phyloP scores from a whole-genome alignment of 2,797 vertebrate genomes.

The Pantherophis vulpinus region DNA sequence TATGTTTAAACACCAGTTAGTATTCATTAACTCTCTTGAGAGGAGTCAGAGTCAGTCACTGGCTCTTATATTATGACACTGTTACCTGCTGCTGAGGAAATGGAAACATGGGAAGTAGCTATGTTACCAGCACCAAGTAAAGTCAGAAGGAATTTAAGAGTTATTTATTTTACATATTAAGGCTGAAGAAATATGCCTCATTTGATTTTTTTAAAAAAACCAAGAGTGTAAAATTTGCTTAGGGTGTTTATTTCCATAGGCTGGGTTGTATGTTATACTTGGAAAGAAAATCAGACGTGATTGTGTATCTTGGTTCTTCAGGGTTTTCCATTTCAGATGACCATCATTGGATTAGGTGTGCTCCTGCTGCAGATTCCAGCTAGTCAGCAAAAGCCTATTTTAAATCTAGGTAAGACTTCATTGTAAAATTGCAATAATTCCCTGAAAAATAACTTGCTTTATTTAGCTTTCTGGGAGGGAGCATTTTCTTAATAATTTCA shows the following conservation, averaged over 20 bases:
- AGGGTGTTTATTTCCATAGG: background rate
- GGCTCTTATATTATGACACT: background rate
- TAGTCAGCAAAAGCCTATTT: conserved; percentile 82
- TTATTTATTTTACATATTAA: background rate
- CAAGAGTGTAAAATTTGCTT: background rate
- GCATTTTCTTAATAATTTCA: background rate
- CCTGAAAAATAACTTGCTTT: background rate
- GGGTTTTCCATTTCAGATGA: conserved; percentile 81
- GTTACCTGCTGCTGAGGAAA: background rate
- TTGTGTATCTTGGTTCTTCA: conserved; percentile 50
- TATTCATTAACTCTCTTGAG: background rate
- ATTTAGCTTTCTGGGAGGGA: background rate
- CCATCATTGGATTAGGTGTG: conserved; percentile 79
- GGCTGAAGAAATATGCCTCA: background rate
- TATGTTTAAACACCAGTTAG: background rate
- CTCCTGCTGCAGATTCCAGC: conserved; percentile 82
- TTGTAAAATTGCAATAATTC: background rate
- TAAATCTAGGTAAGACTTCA: conserved; percentile 82
- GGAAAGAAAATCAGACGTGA: conserved; percentile 1
- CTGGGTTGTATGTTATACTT: background rate
- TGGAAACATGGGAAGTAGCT: background rate
- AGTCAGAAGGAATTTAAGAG: background rate
- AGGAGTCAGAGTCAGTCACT: background rate
- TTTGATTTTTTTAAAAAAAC: background rate
- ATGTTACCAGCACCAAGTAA: background rate